Percentiles rank a stretch among this genome's conserved stretches.
Evolutionary conservation across 1,140 invertebrate genomes (phyloP).

Genomic region (Drosophila saltans): DNA sequence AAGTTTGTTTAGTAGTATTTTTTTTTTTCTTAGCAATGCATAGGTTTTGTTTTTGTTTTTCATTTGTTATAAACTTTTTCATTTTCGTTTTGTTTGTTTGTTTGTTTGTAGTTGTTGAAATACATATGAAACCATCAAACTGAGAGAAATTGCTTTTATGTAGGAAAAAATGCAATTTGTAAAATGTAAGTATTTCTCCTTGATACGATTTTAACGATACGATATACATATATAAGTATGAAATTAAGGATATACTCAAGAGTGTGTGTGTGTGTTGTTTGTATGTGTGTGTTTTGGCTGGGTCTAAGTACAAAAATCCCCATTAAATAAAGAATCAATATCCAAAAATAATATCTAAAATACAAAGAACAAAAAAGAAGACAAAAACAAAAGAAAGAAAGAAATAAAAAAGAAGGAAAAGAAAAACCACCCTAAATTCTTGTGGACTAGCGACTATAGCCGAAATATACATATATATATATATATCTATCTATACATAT

Average conservation of each 20-base stretch:
- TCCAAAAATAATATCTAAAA: slow-evolving; percentile 1
- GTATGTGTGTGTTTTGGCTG: slow-evolving; percentile 20
- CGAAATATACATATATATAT: slow-evolving; percentile 27
- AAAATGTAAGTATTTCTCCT: slow-evolving; percentile 59
- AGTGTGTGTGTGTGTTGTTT: slow-evolving; percentile 25
- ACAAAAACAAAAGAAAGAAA: slow-evolving; percentile 23
- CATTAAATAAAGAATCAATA: slow-evolving; percentile 30
- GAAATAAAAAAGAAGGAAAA: slow-evolving; percentile 29
- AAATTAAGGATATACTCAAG: slow-evolving; percentile 48
- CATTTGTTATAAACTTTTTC: slow-evolving; percentile 22
- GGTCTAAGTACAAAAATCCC: slow-evolving; percentile 72
- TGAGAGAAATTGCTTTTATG: slow-evolving; percentile 76
- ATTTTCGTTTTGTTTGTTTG: slow-evolving; percentile 31
- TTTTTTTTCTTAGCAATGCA: slow-evolving; percentile 59
- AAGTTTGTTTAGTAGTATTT: slow-evolving; percentile 61
- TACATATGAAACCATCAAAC: slow-evolving; percentile 78
- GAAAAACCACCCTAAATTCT: slow-evolving; percentile 39
- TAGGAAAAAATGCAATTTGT: slow-evolving; percentile 75
- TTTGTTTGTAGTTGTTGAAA: slow-evolving; percentile 56
- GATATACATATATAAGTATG: slow-evolving; percentile 43
- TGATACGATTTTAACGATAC: slow-evolving; percentile 33
- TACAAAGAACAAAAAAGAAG: slow-evolving; percentile 26
- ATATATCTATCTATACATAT: slow-evolving; percentile 32
- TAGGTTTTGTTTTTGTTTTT: slow-evolving; percentile 32
- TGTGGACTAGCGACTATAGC: slow-evolving; percentile 58